Percentiles rank a stretch among this genome's conserved stretches.
Evolutionary conservation across 2,797 vertebrate genomes (phyloP).

Genomic region (Arctocebus calabarensis): DNA sequence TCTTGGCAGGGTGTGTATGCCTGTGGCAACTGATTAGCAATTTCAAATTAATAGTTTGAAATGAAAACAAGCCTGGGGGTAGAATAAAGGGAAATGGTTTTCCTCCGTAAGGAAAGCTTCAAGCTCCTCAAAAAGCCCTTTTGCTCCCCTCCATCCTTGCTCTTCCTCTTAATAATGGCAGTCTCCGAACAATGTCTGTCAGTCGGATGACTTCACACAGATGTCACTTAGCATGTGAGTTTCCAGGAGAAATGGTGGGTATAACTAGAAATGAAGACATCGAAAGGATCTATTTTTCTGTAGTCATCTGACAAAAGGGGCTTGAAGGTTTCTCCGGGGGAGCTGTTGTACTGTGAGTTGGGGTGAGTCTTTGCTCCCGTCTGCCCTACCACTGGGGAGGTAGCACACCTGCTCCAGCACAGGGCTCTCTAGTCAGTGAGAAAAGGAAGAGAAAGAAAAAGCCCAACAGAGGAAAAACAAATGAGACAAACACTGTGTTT

Average conservation of each 20-base stretch:
- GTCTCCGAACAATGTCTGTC: not conserved
- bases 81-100: conserved; percentile 71
- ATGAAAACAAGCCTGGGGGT: conserved; percentile 68
- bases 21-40: conserved; percentile 55
- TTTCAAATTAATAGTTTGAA: conserved; percentile 75
- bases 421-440: not conserved
- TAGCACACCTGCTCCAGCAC: rapidly evolving
- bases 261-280: not conserved
- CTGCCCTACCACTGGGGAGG: not conserved
- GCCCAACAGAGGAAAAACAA: not conserved
- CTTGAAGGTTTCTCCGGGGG: not conserved
- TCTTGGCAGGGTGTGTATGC: conserved; percentile 20
- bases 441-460: not conserved
- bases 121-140: conserved; percentile 19
- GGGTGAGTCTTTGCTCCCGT: not conserved
- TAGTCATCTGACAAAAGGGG: not conserved
- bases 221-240: not conserved
- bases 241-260: not conserved
- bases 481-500: not conserved
- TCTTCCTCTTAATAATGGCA: conserved; percentile 57
- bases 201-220: not conserved
- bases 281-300: not conserved
- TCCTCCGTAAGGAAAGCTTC: conserved; percentile 48
- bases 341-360: not conserved
- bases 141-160: not conserved